Conservation (phyloP, 2,797 vertebrate species). For the Eptatretus atami region DNA sequence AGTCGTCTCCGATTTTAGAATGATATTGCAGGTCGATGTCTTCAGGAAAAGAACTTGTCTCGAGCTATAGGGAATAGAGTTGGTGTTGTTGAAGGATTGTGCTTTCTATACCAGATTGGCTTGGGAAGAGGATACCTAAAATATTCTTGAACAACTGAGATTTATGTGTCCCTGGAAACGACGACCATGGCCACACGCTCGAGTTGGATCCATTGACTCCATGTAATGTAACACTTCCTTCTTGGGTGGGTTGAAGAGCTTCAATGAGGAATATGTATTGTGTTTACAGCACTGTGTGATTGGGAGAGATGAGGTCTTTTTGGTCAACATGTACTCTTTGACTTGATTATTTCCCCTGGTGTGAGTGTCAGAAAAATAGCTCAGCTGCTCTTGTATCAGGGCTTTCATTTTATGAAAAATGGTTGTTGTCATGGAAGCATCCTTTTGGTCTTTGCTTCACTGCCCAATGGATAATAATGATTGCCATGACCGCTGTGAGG, state of each 20-base stretch:
- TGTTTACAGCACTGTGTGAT: slow-evolving; percentile 15
- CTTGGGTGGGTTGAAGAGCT: slow-evolving; percentile 42
- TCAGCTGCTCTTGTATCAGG: too few relatives aligned
- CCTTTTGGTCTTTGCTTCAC: too few relatives aligned
- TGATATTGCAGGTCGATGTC: slow-evolving; percentile 16
- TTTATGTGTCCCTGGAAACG: slow-evolving; percentile 25
- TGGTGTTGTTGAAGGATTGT: slow-evolving; percentile 12
- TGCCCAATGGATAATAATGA: too few relatives aligned
- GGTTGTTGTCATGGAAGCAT: too few relatives aligned
- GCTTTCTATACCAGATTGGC: slow-evolving; percentile 17
- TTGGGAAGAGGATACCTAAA: slow-evolving; percentile 37
- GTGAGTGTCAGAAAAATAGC: too few relatives aligned
- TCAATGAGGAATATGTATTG: slow-evolving; percentile 51
- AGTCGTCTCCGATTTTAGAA: background rate
- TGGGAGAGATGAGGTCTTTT: slow-evolving; percentile 21
- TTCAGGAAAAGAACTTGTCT: slow-evolving; percentile 22
- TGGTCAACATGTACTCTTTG: slow-evolving; percentile 22
- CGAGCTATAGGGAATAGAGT: slow-evolving; percentile 17
- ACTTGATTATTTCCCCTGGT: background rate
- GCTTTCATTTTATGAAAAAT: too few relatives aligned
- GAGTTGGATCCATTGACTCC: slow-evolving; percentile 21
- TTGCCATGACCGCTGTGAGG: too few relatives aligned
- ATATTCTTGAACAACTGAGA: slow-evolving; percentile 42
- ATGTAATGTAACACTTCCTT: slow-evolving; percentile 26
- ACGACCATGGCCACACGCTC: slow-evolving; percentile 30